Conservation (phyloP, 2,113 vertebrate genomes). For the Grammomys surdaster region DNA sequence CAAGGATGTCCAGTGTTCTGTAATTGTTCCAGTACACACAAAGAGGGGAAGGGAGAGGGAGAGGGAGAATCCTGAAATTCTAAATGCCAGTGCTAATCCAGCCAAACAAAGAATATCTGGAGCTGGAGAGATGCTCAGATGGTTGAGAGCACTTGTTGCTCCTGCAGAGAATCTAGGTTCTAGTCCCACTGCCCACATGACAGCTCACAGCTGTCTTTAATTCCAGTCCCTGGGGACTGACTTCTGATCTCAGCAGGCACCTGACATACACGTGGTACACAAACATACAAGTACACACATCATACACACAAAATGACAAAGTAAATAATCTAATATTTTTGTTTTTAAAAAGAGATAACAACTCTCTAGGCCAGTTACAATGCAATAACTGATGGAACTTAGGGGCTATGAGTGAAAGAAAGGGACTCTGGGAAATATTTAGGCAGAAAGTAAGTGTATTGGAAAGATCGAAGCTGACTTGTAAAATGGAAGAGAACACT, state of each 20-base stretch:
- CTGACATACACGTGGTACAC: neutral
- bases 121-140: neutral
- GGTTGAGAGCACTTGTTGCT: neutral
- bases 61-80: neutral
- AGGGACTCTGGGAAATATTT: neutral
- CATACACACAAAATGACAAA: neutral
- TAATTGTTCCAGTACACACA: neutral
- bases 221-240: neutral
- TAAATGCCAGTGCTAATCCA: neutral
- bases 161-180: neutral
- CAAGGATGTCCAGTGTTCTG: neutral
- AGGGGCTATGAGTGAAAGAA: slow-evolving; percentile 7
- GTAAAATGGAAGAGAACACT: neutral
- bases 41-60: no score
- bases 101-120: neutral
- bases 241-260: neutral
- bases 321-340: neutral
- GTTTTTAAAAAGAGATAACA: neutral
- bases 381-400: neutral
- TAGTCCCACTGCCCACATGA: neutral
- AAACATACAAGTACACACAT: neutral
- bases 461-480: neutral
- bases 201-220: neutral
- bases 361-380: neutral
- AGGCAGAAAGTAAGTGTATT: neutral